A percentile compares a stretch with the other conserved stretches of the same genome.
Evolutionary conservation across 2,888 invertebrate genomes (phyloP).

Genomic region (Philaethria dido): DNA sequence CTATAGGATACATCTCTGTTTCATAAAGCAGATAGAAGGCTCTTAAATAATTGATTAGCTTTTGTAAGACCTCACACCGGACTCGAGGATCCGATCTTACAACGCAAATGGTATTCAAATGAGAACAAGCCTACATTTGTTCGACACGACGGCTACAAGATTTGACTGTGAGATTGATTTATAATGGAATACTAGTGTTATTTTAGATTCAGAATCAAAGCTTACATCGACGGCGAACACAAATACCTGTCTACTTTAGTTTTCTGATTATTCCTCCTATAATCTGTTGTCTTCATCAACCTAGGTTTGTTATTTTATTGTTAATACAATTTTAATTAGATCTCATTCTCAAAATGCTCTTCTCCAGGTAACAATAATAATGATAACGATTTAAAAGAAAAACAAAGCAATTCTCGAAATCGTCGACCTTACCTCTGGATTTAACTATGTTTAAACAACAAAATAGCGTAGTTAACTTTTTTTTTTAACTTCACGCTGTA

Average conservation of each 20-base stretch:
- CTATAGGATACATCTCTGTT: conserved; percentile 48
- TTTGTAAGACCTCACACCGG: conserved; percentile 58
- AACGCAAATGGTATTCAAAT: conserved; percentile 63
- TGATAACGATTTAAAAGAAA: no score
- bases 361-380: no score
- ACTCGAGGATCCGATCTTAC: conserved; percentile 54
- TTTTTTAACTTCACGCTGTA: no score
- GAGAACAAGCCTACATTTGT: conserved; percentile 58
- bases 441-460: no score
- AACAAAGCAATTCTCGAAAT: no score
- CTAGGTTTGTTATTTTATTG: no score
- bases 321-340: no score
- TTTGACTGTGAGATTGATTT: conserved; percentile 29
- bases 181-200: neutral
- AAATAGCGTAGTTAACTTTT: no score
- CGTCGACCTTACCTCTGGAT: no score
- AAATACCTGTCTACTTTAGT: neutral
- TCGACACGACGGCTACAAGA: conserved; percentile 52
- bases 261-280: no score
- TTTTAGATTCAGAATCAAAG: neutral
- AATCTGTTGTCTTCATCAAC: no score
- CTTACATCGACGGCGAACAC: neutral
- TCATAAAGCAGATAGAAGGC: conserved; percentile 59
- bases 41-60: conserved; percentile 71
- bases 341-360: no score